These are phyloP conservation scores for Acromyrmex echinatior DNA, from an alignment of 1,140 invertebrate genomes.

Conservation along the genomic window DNA sequence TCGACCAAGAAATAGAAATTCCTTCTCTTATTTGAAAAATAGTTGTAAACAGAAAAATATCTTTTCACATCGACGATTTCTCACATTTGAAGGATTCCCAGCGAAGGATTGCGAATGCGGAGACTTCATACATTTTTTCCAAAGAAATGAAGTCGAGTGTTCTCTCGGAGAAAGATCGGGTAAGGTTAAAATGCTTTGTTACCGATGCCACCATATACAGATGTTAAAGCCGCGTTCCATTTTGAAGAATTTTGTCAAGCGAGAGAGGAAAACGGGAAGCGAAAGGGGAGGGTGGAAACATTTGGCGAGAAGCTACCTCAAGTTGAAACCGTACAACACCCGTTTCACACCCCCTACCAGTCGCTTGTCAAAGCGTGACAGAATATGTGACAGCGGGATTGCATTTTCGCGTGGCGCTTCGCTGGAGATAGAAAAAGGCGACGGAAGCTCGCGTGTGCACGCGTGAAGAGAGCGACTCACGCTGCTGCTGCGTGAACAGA, in stretches of 20 bases:
- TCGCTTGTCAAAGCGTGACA: conserved; percentile 64
- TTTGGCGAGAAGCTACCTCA: conserved; percentile 37
- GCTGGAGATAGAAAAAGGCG: conserved; percentile 48
- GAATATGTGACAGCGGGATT: conserved; percentile 66
- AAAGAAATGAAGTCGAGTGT: not conserved
- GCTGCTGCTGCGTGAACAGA: conserved; percentile 26
- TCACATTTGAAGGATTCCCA: conserved; percentile 1
- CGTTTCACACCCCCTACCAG: conserved; percentile 38
- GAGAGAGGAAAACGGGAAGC: not conserved
- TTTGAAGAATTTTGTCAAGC: conserved; percentile 32
- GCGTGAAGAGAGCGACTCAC: conserved; percentile 5
- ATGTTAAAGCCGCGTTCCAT: conserved; percentile 17
- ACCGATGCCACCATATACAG: conserved; percentile 1
- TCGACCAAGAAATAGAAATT: too few species aligned
- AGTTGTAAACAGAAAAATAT: not conserved
- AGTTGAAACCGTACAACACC: conserved; percentile 60
- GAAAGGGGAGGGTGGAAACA: not conserved
- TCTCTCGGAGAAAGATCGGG: conserved; percentile 4
- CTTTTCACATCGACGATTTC: not conserved
- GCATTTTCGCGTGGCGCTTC: conserved; percentile 55
- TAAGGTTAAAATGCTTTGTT: conserved; percentile 37
- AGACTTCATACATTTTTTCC: not conserved
- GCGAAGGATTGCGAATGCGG: too few species aligned
- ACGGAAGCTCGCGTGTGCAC: not conserved
- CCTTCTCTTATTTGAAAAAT: not conserved